Percentiles rank a stretch among this genome's conserved stretches.
Conservation (phyloP, 2,888 invertebrate species). For the Thymelicus lineola region DNA sequence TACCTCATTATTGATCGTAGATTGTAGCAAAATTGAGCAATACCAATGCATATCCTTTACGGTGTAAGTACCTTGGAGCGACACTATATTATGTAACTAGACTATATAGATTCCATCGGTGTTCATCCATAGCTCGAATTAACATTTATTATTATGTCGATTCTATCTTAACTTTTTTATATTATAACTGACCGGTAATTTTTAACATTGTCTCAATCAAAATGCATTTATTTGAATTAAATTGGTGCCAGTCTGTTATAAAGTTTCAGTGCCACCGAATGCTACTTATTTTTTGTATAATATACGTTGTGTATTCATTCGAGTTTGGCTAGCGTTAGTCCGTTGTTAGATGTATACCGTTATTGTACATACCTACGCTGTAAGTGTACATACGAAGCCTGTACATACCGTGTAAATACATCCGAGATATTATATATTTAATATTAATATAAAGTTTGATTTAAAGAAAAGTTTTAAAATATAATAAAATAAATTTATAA, state of each 20-base stretch:
- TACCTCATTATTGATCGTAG: slow-evolving; percentile 16
- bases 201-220: slow-evolving; percentile 1
- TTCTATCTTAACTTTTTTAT: background rate
- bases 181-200: background rate
- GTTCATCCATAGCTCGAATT: background rate
- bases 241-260: slow-evolving; percentile 6
- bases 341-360: slow-evolving; percentile 43
- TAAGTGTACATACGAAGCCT: slow-evolving; percentile 69
- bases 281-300: slow-evolving; percentile 48
- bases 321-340: slow-evolving; percentile 50
- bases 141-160: background rate
- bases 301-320: slow-evolving; percentile 50
- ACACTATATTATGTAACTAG: background rate
- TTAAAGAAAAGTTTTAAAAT: slow-evolving; percentile 79
- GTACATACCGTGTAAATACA: slow-evolving; percentile 81
- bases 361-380: slow-evolving; percentile 52
- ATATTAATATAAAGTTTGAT: slow-evolving; percentile 79
- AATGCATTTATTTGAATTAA: slow-evolving; percentile 28
- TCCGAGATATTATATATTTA: slow-evolving; percentile 74
- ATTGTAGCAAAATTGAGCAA: slow-evolving; percentile 24
- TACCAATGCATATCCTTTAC: slow-evolving; percentile 26
- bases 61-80: background rate
- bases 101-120: background rate
- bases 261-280: slow-evolving; percentile 32
- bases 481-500: slow-evolving; percentile 73